A percentile compares a stretch with the other conserved stretches of the same genome.
Evolutionary conservation across 2,888 invertebrate genomes (phyloP).

Genomic region (Phlogophora meticulosa): DNA sequence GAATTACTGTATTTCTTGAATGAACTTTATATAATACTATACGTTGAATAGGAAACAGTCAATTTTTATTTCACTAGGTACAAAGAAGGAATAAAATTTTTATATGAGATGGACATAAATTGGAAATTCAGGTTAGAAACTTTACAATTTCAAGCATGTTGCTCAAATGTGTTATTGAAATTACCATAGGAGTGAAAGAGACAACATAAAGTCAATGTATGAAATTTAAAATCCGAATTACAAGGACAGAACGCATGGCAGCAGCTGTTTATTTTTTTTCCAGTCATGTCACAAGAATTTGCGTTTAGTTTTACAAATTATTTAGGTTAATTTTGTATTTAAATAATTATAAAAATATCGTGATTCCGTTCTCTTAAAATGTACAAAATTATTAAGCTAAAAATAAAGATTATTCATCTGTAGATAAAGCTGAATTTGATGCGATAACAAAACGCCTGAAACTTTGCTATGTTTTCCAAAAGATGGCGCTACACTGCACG

Average conservation of each 20-base stretch:
- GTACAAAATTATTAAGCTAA: accelerated
- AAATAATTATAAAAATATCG: not conserved
- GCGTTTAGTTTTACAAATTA: conserved; percentile 49
- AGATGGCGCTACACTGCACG: conserved; percentile 31
- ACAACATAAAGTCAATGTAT: conserved; percentile 38
- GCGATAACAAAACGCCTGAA: conserved; percentile 12
- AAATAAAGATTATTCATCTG: not conserved
- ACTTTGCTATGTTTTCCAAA: not conserved
- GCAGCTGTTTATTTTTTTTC: conserved; percentile 65
- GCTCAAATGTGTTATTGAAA: not conserved
- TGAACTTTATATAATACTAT: conserved; percentile 25
- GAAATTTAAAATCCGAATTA: conserved; percentile 33
- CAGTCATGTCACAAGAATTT: conserved; percentile 39
- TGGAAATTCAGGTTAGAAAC: conserved; percentile 10
- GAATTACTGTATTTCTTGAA: conserved; percentile 31
- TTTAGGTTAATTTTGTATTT: not conserved
- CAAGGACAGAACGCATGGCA: conserved; percentile 43
- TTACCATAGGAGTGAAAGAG: conserved; percentile 49
- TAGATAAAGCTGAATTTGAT: not conserved
- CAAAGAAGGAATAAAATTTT: conserved; percentile 30
- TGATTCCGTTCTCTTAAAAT: accelerated
- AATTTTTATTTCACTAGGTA: conserved; percentile 50
- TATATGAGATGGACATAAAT: conserved; percentile 16
- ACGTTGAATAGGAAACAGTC: conserved; percentile 33
- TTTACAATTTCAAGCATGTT: conserved; percentile 37